Base-by-base conservation (phyloP, 2,113 vertebrate species). In the Callionymus lyra region DNA sequence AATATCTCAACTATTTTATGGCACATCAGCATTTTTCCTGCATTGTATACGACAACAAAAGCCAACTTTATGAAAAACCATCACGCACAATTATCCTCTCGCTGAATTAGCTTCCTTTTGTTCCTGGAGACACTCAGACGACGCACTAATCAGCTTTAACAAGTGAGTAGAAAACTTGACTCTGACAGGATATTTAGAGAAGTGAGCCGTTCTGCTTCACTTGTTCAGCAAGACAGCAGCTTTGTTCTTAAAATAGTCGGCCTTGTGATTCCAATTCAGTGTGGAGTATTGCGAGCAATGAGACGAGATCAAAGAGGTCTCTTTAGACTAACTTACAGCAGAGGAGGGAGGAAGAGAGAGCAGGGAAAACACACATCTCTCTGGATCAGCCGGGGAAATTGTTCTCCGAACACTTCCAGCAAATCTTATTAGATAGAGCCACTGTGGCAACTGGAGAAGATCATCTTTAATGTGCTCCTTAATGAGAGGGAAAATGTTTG, bases 401-500 rank as follows among this genome's bases (percentile, higher is more conserved):
- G 68, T 76, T 65, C 70, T 53, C 67, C 36, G 58, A 50, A 54
- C 61, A 67, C 59, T 70, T 72, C 50, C 58, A 67, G 56, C 59
- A 82, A 85, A 81, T 72, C 67, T 56, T 70, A 74, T 77, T 75
- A 77, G 65, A 76, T 61, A 42, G 67, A 77, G 72, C 72, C 71
- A 58, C 67, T 63, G 59, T 76, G 68, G 63, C 58, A 70, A 65
- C 74, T 59, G 31, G 68, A 72, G 60, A 66, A 77, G 71, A 76
- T 80, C 54, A 76, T 82, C 65, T 75, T 79, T 76, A 81, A 76
- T 75, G 59, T 66, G 50, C 67, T 74, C 79, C 76, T 69, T 80
- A 82, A 84, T 84, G 80, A 84, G 70, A 77, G 63, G 58, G 73
- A 74, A 84, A 84, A 82, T 77, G 72, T 81, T 81, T 82, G 80